Evolutionary conservation across 2,113 vertebrate species (phyloP).

Genomic region (Odontophorus gujanensis): DNA sequence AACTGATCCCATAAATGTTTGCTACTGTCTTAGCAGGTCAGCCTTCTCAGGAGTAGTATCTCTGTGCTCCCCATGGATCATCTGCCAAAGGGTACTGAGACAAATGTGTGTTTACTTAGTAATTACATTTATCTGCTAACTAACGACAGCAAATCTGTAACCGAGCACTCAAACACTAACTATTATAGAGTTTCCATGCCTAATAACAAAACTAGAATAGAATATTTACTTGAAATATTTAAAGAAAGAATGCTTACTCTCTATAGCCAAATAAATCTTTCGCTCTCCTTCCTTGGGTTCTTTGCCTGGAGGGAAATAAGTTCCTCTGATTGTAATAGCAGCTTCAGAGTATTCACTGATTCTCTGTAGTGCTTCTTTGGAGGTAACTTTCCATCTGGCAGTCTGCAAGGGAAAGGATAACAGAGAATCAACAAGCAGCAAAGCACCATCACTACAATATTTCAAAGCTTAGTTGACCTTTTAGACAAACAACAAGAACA

Average conservation of each 20-base stretch:
- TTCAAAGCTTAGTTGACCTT: not conserved
- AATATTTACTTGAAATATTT: not conserved
- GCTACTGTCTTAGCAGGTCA: not conserved
- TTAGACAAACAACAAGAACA: not conserved
- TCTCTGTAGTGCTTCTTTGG: constrained; percentile 96
- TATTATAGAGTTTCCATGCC: not conserved
- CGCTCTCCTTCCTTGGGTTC: constrained; percentile 98
- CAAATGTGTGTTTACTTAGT: not conserved
- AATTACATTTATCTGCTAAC: not conserved
- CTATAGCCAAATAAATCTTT: constrained; percentile 98
- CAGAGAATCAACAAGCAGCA: not conserved
- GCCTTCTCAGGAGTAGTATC: not conserved
- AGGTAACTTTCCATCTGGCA: constrained; percentile 98
- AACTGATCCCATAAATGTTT: not conserved
- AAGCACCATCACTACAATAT: not conserved
- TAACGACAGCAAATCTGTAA: not conserved
- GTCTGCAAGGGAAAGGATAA: constrained; percentile 80
- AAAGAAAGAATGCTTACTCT: constrained; percentile 84
- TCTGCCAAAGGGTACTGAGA: not conserved
- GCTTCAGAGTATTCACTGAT: constrained; percentile 99
- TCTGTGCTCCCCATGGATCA: not conserved
- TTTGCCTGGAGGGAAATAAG: constrained; percentile 98
- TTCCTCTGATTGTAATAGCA: constrained; percentile 98
- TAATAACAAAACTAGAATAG: not conserved
- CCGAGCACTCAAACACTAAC: not conserved